Percentiles rank a stretch among this genome's conserved stretches.
phyloP scores from a whole-genome alignment of 2,888 invertebrate genomes.

The Cantharis flavilabris region DNA sequence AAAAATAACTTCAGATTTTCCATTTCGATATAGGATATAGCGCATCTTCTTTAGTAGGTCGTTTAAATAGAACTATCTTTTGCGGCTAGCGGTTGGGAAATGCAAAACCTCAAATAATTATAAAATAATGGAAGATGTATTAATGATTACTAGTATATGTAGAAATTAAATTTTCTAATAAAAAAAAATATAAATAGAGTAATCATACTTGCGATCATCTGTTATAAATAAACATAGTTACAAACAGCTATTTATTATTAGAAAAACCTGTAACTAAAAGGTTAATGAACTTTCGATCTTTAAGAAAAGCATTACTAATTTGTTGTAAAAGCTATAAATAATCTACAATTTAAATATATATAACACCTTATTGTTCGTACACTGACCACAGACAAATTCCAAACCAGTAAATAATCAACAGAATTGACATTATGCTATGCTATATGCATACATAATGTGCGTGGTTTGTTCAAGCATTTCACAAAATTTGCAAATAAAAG shows the following conservation, averaged over 20 bases:
- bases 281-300: neutral
- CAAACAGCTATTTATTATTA: constrained; percentile 1
- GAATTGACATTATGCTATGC: neutral
- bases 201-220: neutral
- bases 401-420: neutral
- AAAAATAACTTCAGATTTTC: neutral
- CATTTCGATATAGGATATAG: neutral
- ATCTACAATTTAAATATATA: neutral
- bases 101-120: neutral
- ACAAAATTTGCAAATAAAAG: constrained; percentile 20
- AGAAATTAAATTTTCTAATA: neutral
- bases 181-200: neutral
- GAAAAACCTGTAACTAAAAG: neutral
- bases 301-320: constrained; percentile 4
- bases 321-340: neutral
- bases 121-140: neutral
- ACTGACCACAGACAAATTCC: neutral
- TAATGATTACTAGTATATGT: neutral
- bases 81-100: neutral
- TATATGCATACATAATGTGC: neutral
- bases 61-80: neutral
- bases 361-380: neutral
- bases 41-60: neutral
- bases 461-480: neutral
- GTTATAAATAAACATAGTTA: constrained; percentile 4